These are phyloP conservation scores for Hydrotaea diabolus DNA, from an alignment of 2,888 invertebrate species.

Conservation along the genomic window DNA sequence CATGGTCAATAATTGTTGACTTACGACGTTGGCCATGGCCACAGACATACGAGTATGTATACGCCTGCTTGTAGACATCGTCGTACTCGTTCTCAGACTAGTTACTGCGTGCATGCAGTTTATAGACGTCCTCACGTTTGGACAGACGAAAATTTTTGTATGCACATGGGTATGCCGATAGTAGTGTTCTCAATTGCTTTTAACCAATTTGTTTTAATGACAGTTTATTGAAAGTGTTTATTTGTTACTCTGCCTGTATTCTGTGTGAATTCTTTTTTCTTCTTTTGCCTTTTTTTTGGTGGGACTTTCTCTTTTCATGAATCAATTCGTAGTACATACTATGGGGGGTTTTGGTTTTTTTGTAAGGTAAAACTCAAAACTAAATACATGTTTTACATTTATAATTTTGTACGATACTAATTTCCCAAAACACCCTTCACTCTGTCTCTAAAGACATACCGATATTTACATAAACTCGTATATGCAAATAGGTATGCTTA, in stretches of 20 bases:
- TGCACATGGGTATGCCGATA: background rate
- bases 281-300: background rate
- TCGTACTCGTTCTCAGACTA: background rate
- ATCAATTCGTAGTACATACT: background rate
- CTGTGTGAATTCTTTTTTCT: slow-evolving; percentile 55
- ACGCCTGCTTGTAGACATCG: background rate
- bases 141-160: background rate
- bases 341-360: slow-evolving; percentile 2
- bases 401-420: slow-evolving; percentile 36
- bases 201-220: background rate
- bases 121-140: background rate
- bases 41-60: too few relatives aligned
- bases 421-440: slow-evolving; percentile 53
- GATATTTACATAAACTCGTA: slow-evolving; percentile 16
- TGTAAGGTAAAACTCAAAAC: slow-evolving; percentile 17
- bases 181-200: slow-evolving; percentile 4
- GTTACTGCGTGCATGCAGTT: background rate
- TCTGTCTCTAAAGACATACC: background rate
- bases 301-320: slow-evolving; percentile 34
- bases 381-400: slow-evolving; percentile 60
- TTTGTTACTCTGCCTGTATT: background rate
- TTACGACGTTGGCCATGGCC: background rate
- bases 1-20: slow-evolving; percentile 7
- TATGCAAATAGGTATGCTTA: background rate
- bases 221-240: background rate